Evolutionary conservation across 2,113 vertebrate species (phyloP).

Genomic region (Clarias gariepinus): DNA sequence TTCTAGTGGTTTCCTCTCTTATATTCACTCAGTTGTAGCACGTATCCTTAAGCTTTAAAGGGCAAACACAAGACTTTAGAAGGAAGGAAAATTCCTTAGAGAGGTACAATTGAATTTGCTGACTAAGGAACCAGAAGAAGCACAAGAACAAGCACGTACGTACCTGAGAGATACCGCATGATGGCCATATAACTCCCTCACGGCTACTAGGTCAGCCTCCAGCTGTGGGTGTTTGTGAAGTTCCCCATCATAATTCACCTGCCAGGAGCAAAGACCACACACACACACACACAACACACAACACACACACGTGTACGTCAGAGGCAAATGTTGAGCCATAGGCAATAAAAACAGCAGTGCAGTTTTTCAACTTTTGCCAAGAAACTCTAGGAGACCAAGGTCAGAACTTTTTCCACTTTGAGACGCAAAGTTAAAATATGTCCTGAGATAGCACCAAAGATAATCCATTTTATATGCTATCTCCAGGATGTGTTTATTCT

Average conservation of each 20-base stretch:
- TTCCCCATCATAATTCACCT: conserved; percentile 88
- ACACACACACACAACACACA: conserved; percentile 30
- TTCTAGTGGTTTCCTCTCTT: not conserved
- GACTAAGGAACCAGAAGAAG: not conserved
- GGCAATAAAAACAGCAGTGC: conserved; percentile 5
- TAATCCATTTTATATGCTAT: conserved; percentile 9
- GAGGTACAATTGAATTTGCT: not conserved
- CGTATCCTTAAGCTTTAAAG: not conserved
- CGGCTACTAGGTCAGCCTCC: conserved; percentile 84
- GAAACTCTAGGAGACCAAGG: not conserved
- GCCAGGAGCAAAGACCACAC: not conserved
- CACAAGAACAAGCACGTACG: not conserved
- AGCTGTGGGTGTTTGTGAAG: conserved; percentile 87
- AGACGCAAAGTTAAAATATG: not conserved
- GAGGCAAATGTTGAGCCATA: not conserved
- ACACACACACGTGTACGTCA: conserved; percentile 33
- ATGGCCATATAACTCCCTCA: conserved; percentile 85
- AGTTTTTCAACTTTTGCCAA: not conserved
- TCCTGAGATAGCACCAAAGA: not conserved
- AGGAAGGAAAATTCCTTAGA: not conserved
- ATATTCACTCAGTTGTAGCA: not conserved
- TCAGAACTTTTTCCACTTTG: conserved; percentile 8
- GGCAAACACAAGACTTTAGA: not conserved
- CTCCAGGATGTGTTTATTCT: conserved; percentile 21
- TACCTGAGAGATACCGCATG: conserved; percentile 91